Evolutionary conservation across 1,140 invertebrate genomes (phyloP).

Genomic region (Coelopa frigida): DNA sequence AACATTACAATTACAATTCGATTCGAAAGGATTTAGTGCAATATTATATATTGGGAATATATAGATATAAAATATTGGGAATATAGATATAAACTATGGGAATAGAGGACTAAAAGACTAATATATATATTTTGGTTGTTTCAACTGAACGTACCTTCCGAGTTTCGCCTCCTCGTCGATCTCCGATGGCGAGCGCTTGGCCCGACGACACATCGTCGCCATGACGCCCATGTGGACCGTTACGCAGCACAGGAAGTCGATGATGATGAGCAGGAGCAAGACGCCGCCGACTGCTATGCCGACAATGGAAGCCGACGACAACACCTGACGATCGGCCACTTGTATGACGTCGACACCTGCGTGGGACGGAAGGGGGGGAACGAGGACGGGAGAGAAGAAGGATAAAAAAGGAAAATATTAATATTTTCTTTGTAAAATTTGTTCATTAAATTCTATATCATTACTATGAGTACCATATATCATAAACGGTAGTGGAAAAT

Average conservation of each 20-base stretch:
- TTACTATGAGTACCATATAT: too few relatives aligned
- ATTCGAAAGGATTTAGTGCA: conserved; percentile 33
- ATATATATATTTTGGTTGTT: not conserved
- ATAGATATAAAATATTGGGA: too few relatives aligned
- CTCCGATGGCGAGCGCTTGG: conserved; percentile 44
- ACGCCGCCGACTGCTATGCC: conserved; percentile 67
- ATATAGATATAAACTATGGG: too few relatives aligned
- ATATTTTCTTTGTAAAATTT: too few relatives aligned
- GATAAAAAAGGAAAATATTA: not conserved
- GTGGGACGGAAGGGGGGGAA: not conserved
- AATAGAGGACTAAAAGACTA: too few relatives aligned
- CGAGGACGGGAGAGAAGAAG: not conserved
- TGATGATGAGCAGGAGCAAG: conserved; percentile 64
- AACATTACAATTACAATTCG: conserved; percentile 5
- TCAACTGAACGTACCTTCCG: conserved; percentile 58
- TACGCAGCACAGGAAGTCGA: conserved; percentile 65
- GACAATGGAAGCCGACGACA: conserved; percentile 69
- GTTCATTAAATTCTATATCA: not conserved
- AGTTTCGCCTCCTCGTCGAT: conserved; percentile 70
- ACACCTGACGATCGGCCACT: conserved; percentile 50
- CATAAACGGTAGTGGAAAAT: too few relatives aligned
- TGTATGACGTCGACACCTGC: conserved; percentile 47
- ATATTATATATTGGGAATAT: conserved; percentile 37
- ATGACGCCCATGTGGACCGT: conserved; percentile 58
- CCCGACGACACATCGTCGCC: conserved; percentile 60